Evolutionary conservation across 2,113 vertebrate genomes (phyloP).

Genomic region (Nettapus auritus): DNA sequence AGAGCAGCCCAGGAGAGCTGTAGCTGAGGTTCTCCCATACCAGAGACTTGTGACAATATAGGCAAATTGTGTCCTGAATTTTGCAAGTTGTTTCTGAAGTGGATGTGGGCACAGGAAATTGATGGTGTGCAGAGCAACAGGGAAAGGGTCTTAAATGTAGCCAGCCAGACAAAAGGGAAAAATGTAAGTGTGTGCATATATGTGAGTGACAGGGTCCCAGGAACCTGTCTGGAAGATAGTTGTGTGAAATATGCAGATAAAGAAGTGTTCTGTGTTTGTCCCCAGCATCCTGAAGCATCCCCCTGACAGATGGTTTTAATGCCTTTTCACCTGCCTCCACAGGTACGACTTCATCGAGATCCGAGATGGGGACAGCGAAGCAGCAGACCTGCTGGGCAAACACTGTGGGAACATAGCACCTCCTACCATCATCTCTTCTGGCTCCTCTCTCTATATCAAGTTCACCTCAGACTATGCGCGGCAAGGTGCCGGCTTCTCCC

Average conservation of each 20-base stretch:
- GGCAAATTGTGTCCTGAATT: background rate
- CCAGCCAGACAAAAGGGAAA: background rate
- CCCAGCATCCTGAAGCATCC: background rate
- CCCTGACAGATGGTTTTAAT: background rate
- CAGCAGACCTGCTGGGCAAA: conserved; percentile 91
- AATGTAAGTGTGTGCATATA: background rate
- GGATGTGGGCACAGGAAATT: background rate
- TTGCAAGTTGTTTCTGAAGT: background rate
- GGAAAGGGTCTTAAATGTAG: background rate
- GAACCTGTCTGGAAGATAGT: background rate
- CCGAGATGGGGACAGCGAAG: conserved; percentile 91
- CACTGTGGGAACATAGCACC: conserved; percentile 98
- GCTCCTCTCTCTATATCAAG: conserved; percentile 92
- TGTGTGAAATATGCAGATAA: background rate
- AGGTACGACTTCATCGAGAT: conserved; percentile 99
- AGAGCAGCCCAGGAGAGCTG: background rate
- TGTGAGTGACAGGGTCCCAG: background rate
- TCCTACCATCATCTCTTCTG: conserved; percentile 93
- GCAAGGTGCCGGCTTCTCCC: conserved; percentile 96
- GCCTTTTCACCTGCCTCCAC: conserved; percentile 29
- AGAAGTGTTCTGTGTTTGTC: background rate
- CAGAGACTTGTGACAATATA: background rate
- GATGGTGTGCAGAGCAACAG: background rate
- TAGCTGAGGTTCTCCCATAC: background rate
- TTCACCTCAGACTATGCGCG: conserved; percentile 98